Base-by-base conservation (phyloP, 2,113 vertebrate genomes). In the Corythornis vintsioides region DNA sequence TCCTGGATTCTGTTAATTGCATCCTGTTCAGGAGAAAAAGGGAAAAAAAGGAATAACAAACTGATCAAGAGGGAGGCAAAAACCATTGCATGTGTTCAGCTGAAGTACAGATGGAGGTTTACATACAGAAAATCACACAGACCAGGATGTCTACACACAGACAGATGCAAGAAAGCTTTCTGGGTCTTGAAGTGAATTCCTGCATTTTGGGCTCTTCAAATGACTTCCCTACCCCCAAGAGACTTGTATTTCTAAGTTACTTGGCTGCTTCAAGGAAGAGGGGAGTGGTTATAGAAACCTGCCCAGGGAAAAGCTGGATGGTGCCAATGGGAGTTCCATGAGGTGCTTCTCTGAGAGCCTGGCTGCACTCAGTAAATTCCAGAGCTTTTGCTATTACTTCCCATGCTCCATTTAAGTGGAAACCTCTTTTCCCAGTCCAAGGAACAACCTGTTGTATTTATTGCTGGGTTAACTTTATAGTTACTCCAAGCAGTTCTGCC, bases 1-100 rank as follows among this genome's bases (percentile, higher is more conserved):
- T 99, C 98, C 97, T 99, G 99, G 87, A 99, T 98, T 79, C 99
- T 98, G 94, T 89, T 96, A 70, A 99, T 99, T 20, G 99, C 98
- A n/a, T 99, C 99, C 98, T 99, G 81, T 59, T 85, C 48, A 67
- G 56, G 72, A 64, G 38, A 52, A 42, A 31, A 81, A 63, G 38
- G 50, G 40, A 31, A 81, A 78, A 78, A 70, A 86, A 69, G 15
- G 17, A 86, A 2, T 10, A 88, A 90, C 11, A 81, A 61, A n/a
- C 4, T 11, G 29, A 82, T 95, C 75, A 92, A 77, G 81, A 85
- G 43, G 38, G 35, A 80, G 24, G 69, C 60, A 94, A 47, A 70
- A 75, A 10, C 6, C 11, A 48, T 45, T 65, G 40, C 75, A 45
- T 6, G 1, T 1, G 4, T 74, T 86, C 72, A 90, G 76, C 64